Percentiles rank a stretch among this genome's conserved stretches.
Conservation (phyloP, 2,113 vertebrate species). For the Tupaia chinensis region DNA sequence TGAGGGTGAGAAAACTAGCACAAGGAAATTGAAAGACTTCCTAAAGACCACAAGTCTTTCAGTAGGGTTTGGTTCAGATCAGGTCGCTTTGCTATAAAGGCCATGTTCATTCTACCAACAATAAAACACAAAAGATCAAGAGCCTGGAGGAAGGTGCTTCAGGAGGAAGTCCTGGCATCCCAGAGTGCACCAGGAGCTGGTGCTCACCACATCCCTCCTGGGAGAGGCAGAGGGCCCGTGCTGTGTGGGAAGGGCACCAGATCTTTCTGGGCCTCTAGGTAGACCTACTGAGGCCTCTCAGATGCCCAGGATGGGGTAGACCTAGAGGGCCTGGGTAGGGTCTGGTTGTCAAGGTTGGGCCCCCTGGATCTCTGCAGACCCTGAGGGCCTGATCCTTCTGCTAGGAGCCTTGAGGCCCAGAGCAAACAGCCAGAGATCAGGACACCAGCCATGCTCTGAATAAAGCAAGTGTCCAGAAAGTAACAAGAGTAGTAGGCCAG, state of each 20-base stretch:
- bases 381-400: not conserved
- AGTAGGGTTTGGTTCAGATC: not conserved
- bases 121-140: not conserved
- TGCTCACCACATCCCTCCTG: too few relatives aligned
- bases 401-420: not conserved
- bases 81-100: not conserved
- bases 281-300: not conserved
- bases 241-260: not conserved
- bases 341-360: not conserved
- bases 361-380: not conserved
- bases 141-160: not conserved
- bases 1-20: not conserved
- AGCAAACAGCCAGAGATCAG: not conserved
- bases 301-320: not conserved
- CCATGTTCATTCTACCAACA: not conserved
- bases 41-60: not conserved
- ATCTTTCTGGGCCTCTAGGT: not conserved
- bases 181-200: accelerated
- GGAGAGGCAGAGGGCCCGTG: not conserved
- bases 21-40: not conserved
- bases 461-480: not conserved
- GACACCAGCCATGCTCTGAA: not conserved
- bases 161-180: not conserved
- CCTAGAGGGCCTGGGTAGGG: not conserved
- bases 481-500: too few relatives aligned